Evolutionary conservation across 2,888 invertebrate species (phyloP), one percentile per base, ranked within the genome.

Genomic region (Cactoblastis cactorum): DNA sequence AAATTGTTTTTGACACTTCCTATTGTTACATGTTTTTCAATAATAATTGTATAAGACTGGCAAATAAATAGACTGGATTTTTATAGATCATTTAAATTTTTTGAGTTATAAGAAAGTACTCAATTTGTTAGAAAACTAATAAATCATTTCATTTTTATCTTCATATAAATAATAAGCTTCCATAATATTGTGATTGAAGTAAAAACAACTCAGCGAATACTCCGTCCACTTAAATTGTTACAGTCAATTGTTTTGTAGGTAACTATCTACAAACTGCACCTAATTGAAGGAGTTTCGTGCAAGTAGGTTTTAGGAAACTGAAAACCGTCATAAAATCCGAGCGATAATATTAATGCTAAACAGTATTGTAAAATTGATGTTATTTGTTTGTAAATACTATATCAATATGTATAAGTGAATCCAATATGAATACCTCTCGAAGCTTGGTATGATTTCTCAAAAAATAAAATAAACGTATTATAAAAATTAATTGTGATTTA

Each of bases 161-260:
- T 11, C 15, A 12, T 12, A 12, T 33, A 54, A 57, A 65, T 61
- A n/a, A n/a, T n/a, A n/a, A n/a, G 64, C 66, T 69, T 69, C 65
- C 65, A 61, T 56, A 59, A 37, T 17, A 57, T 54, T 69, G 69
- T 74, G 66, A 69, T 71, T 62, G 61, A 63, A 65, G 59, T 59
- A 59, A 62, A 61, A 54, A 55, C 61, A 64, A 63, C 62, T 69
- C 69, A 80, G 71, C 81, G 79, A 85, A 80, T 73, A 73, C 77
- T 87, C 87, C 87, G 87, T 87, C 87, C 87, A 85, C 57, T 71
- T 53, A 71, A 65, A 70, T 65, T 66, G 63, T 70, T 67, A 57
- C 59, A 58, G 52, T 51, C 41, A 53, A 58, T 62, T 63, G 51
- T 63, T 57, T 61, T 45, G 52, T 53, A 32, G 32, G 35, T 41